Evolutionary conservation across 2,888 invertebrate species (phyloP).

Genomic region (Adelognathus sp.): DNA sequence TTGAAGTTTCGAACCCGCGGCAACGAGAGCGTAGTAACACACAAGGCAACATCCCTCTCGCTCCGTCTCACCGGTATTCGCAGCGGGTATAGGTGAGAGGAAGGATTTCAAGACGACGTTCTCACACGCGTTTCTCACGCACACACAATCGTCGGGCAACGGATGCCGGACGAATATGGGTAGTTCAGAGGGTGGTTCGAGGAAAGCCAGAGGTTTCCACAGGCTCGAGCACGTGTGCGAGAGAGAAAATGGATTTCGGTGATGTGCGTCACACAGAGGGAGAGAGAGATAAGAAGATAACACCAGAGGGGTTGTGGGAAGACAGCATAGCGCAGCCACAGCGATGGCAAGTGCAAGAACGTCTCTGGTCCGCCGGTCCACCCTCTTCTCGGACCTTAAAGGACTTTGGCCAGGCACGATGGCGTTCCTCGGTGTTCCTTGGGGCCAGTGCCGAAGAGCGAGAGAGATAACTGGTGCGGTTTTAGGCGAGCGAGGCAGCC

Average conservation of each 20-base stretch:
- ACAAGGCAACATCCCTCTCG: not conserved
- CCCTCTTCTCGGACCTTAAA: conserved; percentile 64
- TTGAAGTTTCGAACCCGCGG: conserved; percentile 35
- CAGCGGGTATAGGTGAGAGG: conserved; percentile 26
- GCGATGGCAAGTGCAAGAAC: conserved; percentile 75
- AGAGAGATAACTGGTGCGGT: no score
- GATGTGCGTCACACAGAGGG: no score
- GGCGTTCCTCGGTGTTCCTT: conserved; percentile 10
- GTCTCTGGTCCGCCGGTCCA: conserved; percentile 68
- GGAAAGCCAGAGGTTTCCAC: conserved; percentile 9
- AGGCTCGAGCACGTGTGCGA: conserved; percentile 7
- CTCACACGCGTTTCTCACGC: conserved; percentile 18
- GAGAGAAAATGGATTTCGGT: conserved; percentile 8
- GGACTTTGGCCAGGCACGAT: conserved; percentile 34
- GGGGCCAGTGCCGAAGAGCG: not conserved
- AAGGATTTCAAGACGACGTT: conserved; percentile 24
- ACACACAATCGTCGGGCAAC: conserved; percentile 24
- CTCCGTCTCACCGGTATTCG: conserved; percentile 47
- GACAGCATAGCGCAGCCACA: conserved; percentile 33
- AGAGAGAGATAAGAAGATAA: conserved; percentile 8
- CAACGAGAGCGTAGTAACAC: conserved; percentile 41
- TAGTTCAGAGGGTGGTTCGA: not conserved
- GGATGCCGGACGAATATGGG: conserved; percentile 7
- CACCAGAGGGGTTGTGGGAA: not conserved
- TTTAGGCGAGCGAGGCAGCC: conserved; percentile 29